Evolutionary conservation across 2,113 vertebrate species (phyloP).

Genomic region (Chionis minor): DNA sequence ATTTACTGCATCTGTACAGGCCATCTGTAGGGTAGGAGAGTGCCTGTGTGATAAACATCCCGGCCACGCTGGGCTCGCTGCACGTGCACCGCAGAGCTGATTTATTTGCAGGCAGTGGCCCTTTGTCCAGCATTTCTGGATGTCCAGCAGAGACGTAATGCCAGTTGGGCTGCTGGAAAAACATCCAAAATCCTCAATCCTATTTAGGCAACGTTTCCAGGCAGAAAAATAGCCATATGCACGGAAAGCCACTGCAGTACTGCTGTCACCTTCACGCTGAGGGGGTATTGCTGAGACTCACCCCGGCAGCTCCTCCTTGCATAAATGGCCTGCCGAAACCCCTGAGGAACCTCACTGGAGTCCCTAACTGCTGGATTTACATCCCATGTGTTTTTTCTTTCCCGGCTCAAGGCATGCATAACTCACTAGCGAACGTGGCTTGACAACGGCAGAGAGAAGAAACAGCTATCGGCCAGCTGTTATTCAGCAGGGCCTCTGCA

Average conservation of each 20-base stretch:
- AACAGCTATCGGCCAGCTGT: constrained; percentile 5
- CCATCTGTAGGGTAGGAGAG: constrained; percentile 33
- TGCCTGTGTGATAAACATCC: constrained; percentile 21
- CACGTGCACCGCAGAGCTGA: neutral
- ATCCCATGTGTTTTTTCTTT: constrained; percentile 1
- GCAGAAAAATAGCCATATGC: neutral
- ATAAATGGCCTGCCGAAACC: neutral
- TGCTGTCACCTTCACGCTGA: neutral
- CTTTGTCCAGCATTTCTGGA: neutral
- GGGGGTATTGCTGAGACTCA: neutral
- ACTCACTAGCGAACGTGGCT: neutral
- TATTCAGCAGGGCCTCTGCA: neutral
- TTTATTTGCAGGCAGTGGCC: neutral
- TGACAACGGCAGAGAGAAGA: neutral
- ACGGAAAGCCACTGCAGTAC: neutral
- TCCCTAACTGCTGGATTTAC: neutral
- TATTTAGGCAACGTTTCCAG: neutral
- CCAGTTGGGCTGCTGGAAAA: neutral
- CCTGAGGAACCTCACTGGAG: neutral
- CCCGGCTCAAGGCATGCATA: neutral
- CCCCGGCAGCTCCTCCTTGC: neutral
- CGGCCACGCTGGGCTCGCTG: neutral
- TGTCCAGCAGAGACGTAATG: neutral
- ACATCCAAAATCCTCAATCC: neutral
- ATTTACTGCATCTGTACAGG: constrained; percentile 48